These are phyloP conservation scores for Heteropelma amictum DNA, from an alignment of 2,888 invertebrate species.

Conservation along the genomic window DNA sequence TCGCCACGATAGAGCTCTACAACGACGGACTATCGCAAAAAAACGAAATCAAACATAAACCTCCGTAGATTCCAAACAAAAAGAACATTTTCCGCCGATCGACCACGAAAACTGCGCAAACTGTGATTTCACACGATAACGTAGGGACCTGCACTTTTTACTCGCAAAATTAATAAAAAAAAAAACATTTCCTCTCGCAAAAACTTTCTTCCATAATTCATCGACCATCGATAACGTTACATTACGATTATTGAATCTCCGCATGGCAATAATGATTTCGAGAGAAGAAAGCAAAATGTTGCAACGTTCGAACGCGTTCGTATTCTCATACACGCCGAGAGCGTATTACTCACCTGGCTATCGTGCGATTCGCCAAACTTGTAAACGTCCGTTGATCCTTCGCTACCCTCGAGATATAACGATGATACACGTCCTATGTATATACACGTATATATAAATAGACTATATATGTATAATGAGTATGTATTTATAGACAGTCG, in stretches of 20 bases:
- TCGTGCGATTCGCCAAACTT: constrained; percentile 7
- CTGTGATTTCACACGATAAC: no score
- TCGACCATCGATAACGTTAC: no score
- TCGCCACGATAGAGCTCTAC: constrained; percentile 29
- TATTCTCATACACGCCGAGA: neutral
- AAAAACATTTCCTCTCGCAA: no score
- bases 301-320: neutral
- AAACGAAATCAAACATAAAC: neutral
- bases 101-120: no score
- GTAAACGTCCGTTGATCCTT: constrained; percentile 17
- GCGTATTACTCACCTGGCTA: constrained; percentile 37
- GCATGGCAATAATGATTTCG: no score
- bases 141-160: neutral
- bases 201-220: no score
- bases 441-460: neutral
- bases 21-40: constrained; percentile 32
- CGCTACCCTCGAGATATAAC: constrained; percentile 12
- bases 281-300: neutral
- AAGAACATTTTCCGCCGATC: no score
- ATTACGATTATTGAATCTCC: no score
- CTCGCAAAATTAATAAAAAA: no score
- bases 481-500: neutral
- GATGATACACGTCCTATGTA: neutral
- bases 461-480: neutral
- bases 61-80: no score